Evolutionary conservation across 2,888 invertebrate species (phyloP).

Genomic region (Chromoteleia sp.): DNA sequence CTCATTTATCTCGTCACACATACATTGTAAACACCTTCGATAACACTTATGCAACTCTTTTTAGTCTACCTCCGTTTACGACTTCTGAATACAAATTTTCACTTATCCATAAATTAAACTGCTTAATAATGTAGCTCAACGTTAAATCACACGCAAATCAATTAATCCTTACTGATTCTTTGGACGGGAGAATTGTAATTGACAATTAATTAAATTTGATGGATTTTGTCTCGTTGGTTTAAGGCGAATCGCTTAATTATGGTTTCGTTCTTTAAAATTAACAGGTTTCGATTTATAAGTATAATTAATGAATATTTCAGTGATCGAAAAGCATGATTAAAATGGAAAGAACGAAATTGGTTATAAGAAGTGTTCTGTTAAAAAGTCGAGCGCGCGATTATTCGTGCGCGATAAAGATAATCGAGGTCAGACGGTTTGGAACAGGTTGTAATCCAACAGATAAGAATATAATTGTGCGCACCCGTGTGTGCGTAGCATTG

Average conservation of each 20-base stretch:
- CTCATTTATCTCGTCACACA: constrained; percentile 23
- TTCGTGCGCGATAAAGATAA: constrained; percentile 71
- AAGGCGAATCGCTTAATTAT: no score
- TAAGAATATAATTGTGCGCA: constrained; percentile 57
- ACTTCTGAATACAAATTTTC: no score
- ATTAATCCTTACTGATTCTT: no score
- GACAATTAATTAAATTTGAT: no score
- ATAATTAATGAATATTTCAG: not conserved
- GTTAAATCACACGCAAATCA: no score
- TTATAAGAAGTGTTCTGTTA: constrained; percentile 13
- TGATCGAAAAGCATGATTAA: not conserved
- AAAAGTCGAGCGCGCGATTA: constrained; percentile 57
- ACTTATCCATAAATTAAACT: not conserved
- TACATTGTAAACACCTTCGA: constrained; percentile 17
- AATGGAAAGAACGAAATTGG: not conserved
- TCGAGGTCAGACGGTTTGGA: constrained; percentile 75
- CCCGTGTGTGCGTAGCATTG: constrained; percentile 15
- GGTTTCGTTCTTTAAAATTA: no score
- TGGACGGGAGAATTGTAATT: no score
- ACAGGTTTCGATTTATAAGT: no score
- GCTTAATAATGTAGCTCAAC: no score
- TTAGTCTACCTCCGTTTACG: no score
- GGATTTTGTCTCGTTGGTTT: no score
- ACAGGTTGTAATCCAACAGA: constrained; percentile 73
- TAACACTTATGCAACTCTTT: constrained; percentile 7